Base-by-base conservation (phyloP, 35 echinoderm and acorn worm species). In the Heliocidaris erythrogramma region DNA sequence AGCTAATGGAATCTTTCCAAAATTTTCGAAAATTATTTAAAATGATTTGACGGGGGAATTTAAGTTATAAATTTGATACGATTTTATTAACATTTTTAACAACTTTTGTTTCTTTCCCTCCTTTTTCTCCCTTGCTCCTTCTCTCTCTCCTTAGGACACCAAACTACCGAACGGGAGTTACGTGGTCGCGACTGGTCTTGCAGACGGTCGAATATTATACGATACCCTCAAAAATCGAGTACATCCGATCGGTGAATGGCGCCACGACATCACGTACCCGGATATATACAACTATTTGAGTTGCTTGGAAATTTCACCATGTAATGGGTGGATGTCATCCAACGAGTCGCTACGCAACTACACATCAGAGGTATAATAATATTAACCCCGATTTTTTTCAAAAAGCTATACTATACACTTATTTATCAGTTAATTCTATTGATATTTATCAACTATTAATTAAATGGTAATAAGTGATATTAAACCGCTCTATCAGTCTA, bases 301-400 rank as follows among this genome's bases (percentile, higher is more conserved):
- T 35, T 98, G 97, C 88, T 93, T 98, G 14, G 93, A 96, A 31
- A 59, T 96, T 49, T 96, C 97, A 48, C 97, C 97, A 10, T 98
- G 97, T n/a, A 98, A 86, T 93, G 97, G 97, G 11, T 98, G 97
- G 97, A 94, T 98, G 96, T 88, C 96, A 1, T 94, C 94, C 7
- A 98, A 98, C 93, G 97, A 95, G 35, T 96, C 97, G 2, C 90
- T 98, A 27, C 89, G 97, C 29, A 96, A 98, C 85, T 59, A 92
- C 30, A 98, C 97, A 21, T 98, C 97, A 71, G 94, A 98, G 94
- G 97, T 98, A 93, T 85, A 84, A 42, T 42, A 42, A 42, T 42
- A n/a, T n/a, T n/a, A n/a, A n/a, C n/a, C n/a, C n/a, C n/a, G n/a
- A n/a, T n/a, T n/a, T n/a, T n/a, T n/a, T n/a, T n/a, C n/a, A n/a